Percentiles rank a stretch among this genome's conserved stretches.
phyloP scores from a whole-genome alignment of 92 coral and sea anemone species.

The Montipora capitata region DNA sequence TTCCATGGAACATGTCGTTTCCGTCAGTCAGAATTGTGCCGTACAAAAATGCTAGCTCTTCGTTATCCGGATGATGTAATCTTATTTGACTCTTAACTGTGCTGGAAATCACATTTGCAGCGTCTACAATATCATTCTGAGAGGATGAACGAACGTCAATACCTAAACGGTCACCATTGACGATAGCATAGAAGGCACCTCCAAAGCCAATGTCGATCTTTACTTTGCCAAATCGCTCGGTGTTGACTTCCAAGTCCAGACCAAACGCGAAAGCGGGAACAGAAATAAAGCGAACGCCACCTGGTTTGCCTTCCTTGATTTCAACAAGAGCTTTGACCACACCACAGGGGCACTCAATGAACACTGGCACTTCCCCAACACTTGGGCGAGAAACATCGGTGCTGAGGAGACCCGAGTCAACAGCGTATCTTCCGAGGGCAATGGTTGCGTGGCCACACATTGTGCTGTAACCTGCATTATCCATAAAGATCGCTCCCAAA shows the following conservation, averaged over 20 bases:
- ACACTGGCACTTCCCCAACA: constrained; percentile 89
- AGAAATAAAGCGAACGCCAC: constrained; percentile 91
- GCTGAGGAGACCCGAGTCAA: constrained; percentile 91
- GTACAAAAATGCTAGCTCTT: constrained; percentile 93
- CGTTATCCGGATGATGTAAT: constrained; percentile 90
- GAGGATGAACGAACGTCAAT: constrained; percentile 82
- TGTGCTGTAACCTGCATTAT: constrained; percentile 97
- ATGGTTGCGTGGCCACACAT: constrained; percentile 99
- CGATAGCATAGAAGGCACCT: constrained; percentile 94
- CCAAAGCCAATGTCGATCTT: constrained; percentile 96
- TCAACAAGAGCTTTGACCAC: constrained; percentile 94
- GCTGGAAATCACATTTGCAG: constrained; percentile 79
- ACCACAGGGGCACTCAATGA: constrained; percentile 98
- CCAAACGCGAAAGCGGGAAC: constrained; percentile 99
- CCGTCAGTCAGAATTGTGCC: constrained; percentile 97
- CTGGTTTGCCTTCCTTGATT: constrained; percentile 92
- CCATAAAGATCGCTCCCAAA: constrained; percentile 90
- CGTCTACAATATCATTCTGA: constrained; percentile 78
- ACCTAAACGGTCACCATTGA: constrained; percentile 82
- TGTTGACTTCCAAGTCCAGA: constrained; percentile 79
- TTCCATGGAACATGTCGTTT: constrained; percentile 84
- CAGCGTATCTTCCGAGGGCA: constrained; percentile 96
- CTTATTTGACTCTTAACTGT: constrained; percentile 79
- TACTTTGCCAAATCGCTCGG: constrained; percentile 86
- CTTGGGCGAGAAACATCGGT: constrained; percentile 79